Evolutionary conservation across 2,888 invertebrate genomes (phyloP).

Genomic region (Cotesia congregata): DNA sequence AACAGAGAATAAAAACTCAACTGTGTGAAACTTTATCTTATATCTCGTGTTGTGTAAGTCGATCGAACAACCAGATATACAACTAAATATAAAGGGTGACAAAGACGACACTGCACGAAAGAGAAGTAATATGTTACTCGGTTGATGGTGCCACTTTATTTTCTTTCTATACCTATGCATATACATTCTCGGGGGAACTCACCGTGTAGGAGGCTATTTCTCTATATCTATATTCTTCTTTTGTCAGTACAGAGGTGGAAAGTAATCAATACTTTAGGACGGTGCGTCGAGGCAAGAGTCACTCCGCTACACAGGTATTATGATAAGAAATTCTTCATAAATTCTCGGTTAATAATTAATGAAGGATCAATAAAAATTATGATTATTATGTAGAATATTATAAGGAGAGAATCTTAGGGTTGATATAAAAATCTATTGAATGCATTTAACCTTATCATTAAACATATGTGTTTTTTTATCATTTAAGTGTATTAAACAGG

Average conservation of each 20-base stretch:
- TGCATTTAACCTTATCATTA: no score
- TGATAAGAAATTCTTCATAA: neutral
- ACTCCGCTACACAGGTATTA: slow-evolving; percentile 12
- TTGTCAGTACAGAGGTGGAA: slow-evolving; percentile 52
- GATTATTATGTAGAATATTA: no score
- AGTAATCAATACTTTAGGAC: slow-evolving; percentile 68
- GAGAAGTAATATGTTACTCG: slow-evolving; percentile 52
- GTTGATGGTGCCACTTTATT: slow-evolving; percentile 29
- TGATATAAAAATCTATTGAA: no score
- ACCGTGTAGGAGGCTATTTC: slow-evolving; percentile 20
- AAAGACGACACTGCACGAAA: slow-evolving; percentile 29
- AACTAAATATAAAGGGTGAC: slow-evolving; percentile 18
- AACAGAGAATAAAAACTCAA: neutral
- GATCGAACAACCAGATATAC: slow-evolving; percentile 31
- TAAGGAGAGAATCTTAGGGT: no score
- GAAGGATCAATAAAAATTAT: neutral
- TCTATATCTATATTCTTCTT: slow-evolving; percentile 15
- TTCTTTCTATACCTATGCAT: neutral
- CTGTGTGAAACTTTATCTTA: neutral
- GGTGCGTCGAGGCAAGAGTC: slow-evolving; percentile 56
- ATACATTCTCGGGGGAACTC: slow-evolving; percentile 20
- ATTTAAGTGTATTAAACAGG: no score
- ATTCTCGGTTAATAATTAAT: neutral
- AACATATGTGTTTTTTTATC: no score
- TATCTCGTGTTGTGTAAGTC: slow-evolving; percentile 28